Evolutionary conservation across 2,888 invertebrate genomes (phyloP).

Genomic region (Crossocerus cetratus): DNA sequence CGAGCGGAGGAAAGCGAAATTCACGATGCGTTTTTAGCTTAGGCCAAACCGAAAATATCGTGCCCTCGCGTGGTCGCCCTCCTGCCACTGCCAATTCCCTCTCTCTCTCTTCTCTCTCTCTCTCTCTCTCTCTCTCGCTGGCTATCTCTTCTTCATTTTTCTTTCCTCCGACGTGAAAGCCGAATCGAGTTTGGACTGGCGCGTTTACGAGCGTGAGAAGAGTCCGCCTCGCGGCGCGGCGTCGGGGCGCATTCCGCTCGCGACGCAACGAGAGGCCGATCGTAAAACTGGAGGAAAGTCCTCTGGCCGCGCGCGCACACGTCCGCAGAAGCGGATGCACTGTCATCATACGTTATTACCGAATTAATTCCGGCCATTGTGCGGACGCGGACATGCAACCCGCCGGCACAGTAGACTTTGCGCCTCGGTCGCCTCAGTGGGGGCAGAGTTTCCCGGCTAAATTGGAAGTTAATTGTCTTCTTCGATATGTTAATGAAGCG

Average conservation of each 20-base stretch:
- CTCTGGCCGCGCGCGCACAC: no score
- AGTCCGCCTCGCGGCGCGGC: no score
- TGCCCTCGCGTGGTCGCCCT: constrained; percentile 28
- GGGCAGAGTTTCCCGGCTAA: constrained; percentile 1
- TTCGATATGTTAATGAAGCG: neutral
- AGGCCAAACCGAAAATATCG: constrained; percentile 58
- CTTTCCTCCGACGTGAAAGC: no score
- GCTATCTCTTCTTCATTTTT: no score
- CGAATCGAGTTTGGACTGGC: no score
- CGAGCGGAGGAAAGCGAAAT: constrained; percentile 49
- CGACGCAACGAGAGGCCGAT: no score
- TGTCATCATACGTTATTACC: neutral
- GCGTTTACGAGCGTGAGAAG: no score
- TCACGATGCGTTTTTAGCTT: constrained; percentile 60
- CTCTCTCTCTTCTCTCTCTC: neutral
- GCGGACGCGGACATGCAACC: neutral
- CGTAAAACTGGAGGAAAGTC: no score
- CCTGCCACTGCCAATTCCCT: constrained; percentile 14
- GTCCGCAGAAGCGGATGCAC: no score
- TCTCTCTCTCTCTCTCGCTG: neutral
- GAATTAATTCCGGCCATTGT: neutral
- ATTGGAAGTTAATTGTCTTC: constrained; percentile 3
- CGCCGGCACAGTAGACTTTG: neutral
- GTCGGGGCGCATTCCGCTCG: no score
- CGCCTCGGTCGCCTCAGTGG: neutral